Conservation (phyloP, 2,888 invertebrate genomes). For the Drosophila kambysellisi region DNA sequence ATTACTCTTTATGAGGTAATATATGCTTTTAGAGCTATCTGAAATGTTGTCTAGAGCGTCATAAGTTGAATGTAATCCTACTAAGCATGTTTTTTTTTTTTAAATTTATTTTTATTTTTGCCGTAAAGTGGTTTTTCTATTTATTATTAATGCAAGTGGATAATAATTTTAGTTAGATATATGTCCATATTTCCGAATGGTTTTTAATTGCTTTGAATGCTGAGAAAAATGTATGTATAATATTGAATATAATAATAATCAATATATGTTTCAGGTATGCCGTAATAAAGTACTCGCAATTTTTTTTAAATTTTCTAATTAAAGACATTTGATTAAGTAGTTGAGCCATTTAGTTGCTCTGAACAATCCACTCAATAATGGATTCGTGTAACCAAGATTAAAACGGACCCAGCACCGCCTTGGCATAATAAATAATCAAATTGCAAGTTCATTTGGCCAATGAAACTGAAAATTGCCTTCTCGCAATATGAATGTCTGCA, state of each 20-base stretch:
- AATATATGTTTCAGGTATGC: background rate
- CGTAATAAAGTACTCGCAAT: conserved; percentile 14
- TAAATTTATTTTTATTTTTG: background rate
- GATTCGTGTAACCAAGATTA: conserved; percentile 43
- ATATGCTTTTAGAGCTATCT: background rate
- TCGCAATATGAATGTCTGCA: conserved; percentile 31
- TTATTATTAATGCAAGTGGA: background rate
- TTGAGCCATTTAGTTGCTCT: conserved; percentile 59
- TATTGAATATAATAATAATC: background rate
- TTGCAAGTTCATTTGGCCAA: conserved; percentile 73
- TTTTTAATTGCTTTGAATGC: background rate
- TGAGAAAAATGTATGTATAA: no score
- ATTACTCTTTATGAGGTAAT: background rate
- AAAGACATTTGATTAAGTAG: conserved; percentile 76
- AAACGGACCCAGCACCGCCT: conserved; percentile 56
- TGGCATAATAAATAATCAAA: conserved; percentile 76
- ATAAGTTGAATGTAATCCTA: background rate
- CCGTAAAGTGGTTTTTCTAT: background rate
- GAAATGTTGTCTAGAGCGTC: background rate
- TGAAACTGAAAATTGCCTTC: conserved; percentile 68
- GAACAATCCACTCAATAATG: conserved; percentile 67
- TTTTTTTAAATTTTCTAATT: conserved; percentile 55
- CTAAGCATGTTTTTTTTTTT: background rate
- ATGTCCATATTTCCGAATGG: background rate
- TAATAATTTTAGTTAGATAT: background rate